These are phyloP conservation scores for Polymixis flavicincta DNA, from an alignment of 2,888 invertebrate genomes.

Conservation along the genomic window DNA sequence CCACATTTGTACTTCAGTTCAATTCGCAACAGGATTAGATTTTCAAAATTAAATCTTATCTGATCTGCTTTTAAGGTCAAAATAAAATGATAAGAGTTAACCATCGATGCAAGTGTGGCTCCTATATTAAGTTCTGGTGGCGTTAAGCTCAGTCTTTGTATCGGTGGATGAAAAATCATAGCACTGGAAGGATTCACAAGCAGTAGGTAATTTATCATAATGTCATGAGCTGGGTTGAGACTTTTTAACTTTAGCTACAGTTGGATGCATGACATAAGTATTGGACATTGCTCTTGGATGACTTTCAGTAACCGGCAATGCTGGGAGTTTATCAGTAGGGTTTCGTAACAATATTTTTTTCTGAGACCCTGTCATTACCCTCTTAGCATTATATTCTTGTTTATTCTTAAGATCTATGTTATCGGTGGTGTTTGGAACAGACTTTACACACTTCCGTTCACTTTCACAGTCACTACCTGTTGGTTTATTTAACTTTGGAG, in stretches of 20 bases:
- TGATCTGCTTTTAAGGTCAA: constrained; percentile 1
- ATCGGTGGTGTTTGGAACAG: constrained; percentile 87
- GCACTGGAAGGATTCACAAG: constrained; percentile 90
- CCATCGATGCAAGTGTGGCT: constrained; percentile 54
- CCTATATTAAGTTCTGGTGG: constrained; percentile 60
- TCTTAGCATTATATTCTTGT: constrained; percentile 90
- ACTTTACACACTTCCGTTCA: constrained; percentile 85
- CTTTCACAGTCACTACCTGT: constrained; percentile 86
- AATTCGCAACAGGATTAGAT: neutral
- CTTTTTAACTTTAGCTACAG: constrained; percentile 85
- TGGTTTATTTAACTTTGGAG: constrained; percentile 91
- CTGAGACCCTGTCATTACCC: constrained; percentile 92
- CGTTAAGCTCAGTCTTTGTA: constrained; percentile 83
- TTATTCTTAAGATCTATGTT: constrained; percentile 86
- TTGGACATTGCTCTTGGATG: constrained; percentile 92
- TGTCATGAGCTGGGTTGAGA: constrained; percentile 87
- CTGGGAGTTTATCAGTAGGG: constrained; percentile 94
- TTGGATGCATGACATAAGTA: constrained; percentile 92
- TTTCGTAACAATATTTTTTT: constrained; percentile 91
- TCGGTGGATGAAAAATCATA: constrained; percentile 85
- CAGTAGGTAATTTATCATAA: constrained; percentile 68
- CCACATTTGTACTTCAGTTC: constrained; percentile 50
- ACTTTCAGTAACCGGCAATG: constrained; percentile 90
- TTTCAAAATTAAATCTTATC: constrained; percentile 12
- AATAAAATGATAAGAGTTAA: constrained; percentile 1